Percentiles rank a stretch among this genome's conserved stretches.
Conservation (phyloP, 2,797 vertebrate genomes). For the Cheirogaleus major region DNA sequence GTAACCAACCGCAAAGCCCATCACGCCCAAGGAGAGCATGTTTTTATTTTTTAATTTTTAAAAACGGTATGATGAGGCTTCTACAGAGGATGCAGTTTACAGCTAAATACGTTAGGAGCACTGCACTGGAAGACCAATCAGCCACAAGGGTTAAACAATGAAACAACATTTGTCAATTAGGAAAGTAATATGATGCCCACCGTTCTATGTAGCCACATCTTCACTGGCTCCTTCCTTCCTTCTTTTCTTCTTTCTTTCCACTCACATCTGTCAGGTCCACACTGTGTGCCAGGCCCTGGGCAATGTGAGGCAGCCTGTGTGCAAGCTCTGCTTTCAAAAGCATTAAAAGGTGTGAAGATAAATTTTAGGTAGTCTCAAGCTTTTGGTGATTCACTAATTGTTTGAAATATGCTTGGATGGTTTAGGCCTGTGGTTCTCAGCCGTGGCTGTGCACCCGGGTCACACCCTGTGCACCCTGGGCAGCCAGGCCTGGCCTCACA, state of each 20-base stretch:
- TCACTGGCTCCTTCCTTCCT: background rate
- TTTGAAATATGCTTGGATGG: background rate
- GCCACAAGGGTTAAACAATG: background rate
- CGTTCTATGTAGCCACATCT: background rate
- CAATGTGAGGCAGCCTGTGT: background rate
- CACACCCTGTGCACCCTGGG: no score
- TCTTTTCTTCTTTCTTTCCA: background rate
- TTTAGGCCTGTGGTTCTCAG: background rate
- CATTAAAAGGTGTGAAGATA: background rate
- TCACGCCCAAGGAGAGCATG: background rate
- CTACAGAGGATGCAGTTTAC: background rate
- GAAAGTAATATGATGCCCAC: background rate
- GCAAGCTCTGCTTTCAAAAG: background rate
- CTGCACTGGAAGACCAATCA: background rate
- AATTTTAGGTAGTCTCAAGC: background rate
- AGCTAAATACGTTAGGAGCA: background rate
- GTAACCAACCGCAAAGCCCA: background rate
- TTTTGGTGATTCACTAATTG: background rate
- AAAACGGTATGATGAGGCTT: background rate
- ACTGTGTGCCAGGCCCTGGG: background rate
- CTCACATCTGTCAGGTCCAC: background rate
- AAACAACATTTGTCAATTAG: background rate
- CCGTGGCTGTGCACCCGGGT: background rate
- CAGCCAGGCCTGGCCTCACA: background rate
- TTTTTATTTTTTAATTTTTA: constrained; percentile 6